Base-by-base conservation (phyloP, 2,113 vertebrate genomes). In the Scortum barcoo region DNA sequence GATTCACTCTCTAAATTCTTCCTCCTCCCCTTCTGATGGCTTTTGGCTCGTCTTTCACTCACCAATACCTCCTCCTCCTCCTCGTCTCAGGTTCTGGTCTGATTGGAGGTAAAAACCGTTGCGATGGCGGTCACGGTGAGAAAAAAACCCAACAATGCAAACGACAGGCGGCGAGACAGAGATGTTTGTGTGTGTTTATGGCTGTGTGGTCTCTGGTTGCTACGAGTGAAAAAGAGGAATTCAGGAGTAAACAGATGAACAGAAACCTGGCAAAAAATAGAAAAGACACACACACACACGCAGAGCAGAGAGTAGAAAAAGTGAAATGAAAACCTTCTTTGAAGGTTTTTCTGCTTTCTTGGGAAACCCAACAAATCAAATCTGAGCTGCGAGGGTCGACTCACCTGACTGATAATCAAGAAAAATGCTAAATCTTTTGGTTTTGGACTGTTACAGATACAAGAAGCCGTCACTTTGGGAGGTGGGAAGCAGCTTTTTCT, bases 151-250 rank as follows among this genome's bases (percentile, higher is more conserved):
- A 12, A 73, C 81, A 69, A 46, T 69, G 75, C 63, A 78, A 72
- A 83, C 26, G 3, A 66, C 44, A 33, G 50, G 40, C 22, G 44
- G 38, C 2, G 16, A 50, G 74, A 44, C 63, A 17, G 44, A 57
- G 11, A n/a, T 7, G 44, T 68, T 26, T 42, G 76, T 42, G 46
- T 57, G 0, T 54, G n/a, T 54, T 22, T 54, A n/a, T 56, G n/a
- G n/a, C n/a, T n/a, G n/a, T n/a, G n/a, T n/a, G n/a, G n/a, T n/a
- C n/a, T n/a, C n/a, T n/a, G n/a, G 89, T 91, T 89, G 91, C 89
- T 54, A 70, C n/a, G 89, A 85, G 81, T 17, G 58, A 56, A 72
- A 72, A 68, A 22, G n/a, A 85, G 87, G 89, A 88, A 92, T 92
- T 67, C 44, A 16, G 40, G 80, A 73, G 88, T n/a, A 80, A 86